Evolutionary conservation across 2,888 invertebrate genomes (phyloP), one percentile per base, ranked within the genome.

Genomic region (Steinernema scapterisci): DNA sequence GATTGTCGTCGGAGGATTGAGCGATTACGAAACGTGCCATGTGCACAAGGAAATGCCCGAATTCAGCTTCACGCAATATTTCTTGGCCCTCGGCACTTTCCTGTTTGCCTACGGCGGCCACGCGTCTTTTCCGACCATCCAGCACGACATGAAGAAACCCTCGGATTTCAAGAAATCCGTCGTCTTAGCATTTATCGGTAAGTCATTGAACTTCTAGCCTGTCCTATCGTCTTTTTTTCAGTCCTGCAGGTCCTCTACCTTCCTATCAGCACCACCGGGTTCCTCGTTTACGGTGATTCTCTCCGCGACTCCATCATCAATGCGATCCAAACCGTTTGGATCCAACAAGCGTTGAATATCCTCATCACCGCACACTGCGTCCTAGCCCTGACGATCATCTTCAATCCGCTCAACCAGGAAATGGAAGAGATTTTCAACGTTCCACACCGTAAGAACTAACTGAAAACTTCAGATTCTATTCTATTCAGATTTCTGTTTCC

Each of bases 371-470:
- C 85, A 21, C 86, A 86, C 72, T 84, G 84, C 74, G 82, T 85
- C 38, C 78, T 86, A 21, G 84, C 86, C 7, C 77, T 86, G 43
- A 83, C 82, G 7, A 82, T 84, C 31, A 82, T 84, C 44, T 82
- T 84, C 76, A 86, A 85, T 71, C 86, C 86, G 7, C 73, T 86
- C n/a, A 86, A 82, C 74, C 86, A 86, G 78, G 84, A 86, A 75
- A 76, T 84, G 31, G 86, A 86, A 73, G 86, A 86, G 54, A 51
- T 83, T 6, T 81, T 86, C 77, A 72, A 79, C 19, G 80, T 82
- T 7, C 85, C 86, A 11, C 86, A 86, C n/a, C 76, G 84, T 84
- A 44, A 75, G 38, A 6, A n/a, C 21, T 11, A 11, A 43, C 45
- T 75, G 19, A 19, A 11, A 21, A 6, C 1, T 31, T 19, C 54